Conservation (phyloP, 2,888 invertebrate species). For the Bugulina stolonifera region DNA sequence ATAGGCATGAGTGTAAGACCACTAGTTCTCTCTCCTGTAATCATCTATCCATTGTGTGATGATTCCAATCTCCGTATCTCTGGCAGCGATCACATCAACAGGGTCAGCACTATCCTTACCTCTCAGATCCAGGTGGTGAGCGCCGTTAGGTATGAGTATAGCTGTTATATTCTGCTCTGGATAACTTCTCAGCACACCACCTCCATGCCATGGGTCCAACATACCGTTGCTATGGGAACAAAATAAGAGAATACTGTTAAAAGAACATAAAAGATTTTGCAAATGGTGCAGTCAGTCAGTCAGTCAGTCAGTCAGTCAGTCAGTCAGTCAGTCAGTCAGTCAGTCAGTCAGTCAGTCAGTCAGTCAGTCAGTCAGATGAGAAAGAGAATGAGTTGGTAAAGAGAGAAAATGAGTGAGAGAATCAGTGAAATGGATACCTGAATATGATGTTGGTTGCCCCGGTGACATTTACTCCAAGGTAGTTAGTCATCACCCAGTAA, state of each 20-base stretch:
- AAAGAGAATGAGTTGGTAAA: background rate
- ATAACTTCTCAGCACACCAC: slow-evolving; percentile 47
- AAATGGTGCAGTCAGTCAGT: too few species aligned
- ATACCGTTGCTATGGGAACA: slow-evolving; percentile 53
- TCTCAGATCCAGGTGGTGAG: slow-evolving; percentile 56
- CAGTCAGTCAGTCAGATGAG: too few species aligned
- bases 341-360: too few species aligned
- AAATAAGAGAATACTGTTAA: too few species aligned
- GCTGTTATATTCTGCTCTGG: slow-evolving; percentile 43
- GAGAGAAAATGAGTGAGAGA: background rate
- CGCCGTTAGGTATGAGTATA: slow-evolving; percentile 53
- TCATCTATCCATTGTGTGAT: slow-evolving; percentile 42
- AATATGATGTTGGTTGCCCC: slow-evolving; percentile 61
- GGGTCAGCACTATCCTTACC: slow-evolving; percentile 52
- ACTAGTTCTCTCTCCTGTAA: background rate
- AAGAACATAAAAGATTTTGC: too few species aligned
- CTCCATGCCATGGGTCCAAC: slow-evolving; percentile 56
- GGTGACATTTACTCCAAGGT: slow-evolving; percentile 71
- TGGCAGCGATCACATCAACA: slow-evolving; percentile 43
- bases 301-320: too few species aligned
- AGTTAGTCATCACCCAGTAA: slow-evolving; percentile 66
- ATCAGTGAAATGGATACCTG: slow-evolving; percentile 41
- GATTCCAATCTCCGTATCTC: slow-evolving; percentile 41
- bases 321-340: too few species aligned
- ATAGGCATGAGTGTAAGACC: too few species aligned